Percentiles rank a stretch among this genome's conserved stretches.
phyloP scores from a whole-genome alignment of 1,140 invertebrate genomes.

The Tribolium castaneum region DNA sequence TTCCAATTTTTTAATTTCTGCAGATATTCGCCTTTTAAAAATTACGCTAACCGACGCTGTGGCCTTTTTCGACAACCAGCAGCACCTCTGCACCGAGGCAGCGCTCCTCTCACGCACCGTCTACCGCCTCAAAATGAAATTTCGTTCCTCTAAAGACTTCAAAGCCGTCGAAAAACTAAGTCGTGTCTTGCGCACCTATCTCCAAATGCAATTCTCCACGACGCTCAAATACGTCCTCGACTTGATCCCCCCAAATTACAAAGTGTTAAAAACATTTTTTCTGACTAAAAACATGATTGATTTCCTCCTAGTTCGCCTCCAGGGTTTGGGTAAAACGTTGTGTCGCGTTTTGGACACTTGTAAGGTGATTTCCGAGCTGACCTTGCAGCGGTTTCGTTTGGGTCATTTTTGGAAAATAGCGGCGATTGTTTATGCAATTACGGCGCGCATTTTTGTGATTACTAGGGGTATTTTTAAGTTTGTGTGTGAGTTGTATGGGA shows the following conservation, averaged over 20 bases:
- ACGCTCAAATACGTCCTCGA: constrained; percentile 58
- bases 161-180: constrained; percentile 67
- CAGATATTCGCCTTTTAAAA: constrained; percentile 54
- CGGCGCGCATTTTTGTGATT: constrained; percentile 65
- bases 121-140: constrained; percentile 68
- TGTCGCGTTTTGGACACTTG: constrained; percentile 61
- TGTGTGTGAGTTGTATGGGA: constrained; percentile 64
- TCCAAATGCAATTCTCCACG: constrained; percentile 58
- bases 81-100: constrained; percentile 62
- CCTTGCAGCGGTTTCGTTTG: constrained; percentile 61
- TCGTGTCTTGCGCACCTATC: constrained; percentile 64
- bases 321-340: constrained; percentile 66
- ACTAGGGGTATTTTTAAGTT: constrained; percentile 61
- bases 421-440: constrained; percentile 62
- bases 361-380: constrained; percentile 57
- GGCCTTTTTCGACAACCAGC: constrained; percentile 60
- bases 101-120: constrained; percentile 65
- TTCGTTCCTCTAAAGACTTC: constrained; percentile 66
- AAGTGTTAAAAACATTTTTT: constrained; percentile 55
- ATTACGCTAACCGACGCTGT: constrained; percentile 51
- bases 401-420: constrained; percentile 67
- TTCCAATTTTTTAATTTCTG: constrained; percentile 33
- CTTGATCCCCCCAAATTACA: constrained; percentile 51
- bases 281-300: constrained; percentile 67
- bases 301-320: constrained; percentile 65